A percentile compares a stretch with the other conserved stretches of the same genome.
Evolutionary conservation across 2,113 vertebrate species (phyloP).

Genomic region (Rhinoderma darwinii): DNA sequence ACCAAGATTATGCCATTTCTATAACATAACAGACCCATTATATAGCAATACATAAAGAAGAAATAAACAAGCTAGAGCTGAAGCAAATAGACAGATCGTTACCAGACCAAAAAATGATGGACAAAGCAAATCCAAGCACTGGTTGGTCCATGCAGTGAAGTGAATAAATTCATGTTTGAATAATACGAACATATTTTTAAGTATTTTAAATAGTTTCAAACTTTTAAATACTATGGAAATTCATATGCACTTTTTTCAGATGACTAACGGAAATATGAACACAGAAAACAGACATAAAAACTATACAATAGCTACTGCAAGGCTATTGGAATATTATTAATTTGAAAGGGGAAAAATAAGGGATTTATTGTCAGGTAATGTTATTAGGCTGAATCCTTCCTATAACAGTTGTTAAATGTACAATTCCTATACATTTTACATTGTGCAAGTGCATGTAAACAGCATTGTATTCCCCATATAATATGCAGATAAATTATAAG

Average conservation of each 20-base stretch:
- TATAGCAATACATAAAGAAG: not conserved
- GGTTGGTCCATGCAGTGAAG: not conserved
- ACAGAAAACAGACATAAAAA: not conserved
- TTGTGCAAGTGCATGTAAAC: not conserved
- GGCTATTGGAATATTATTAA: not conserved
- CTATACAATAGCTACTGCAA: not conserved
- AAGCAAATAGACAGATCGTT: not conserved
- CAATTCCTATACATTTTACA: not conserved
- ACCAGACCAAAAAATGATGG: not conserved
- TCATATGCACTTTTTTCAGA: not conserved
- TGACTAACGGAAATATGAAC: not conserved
- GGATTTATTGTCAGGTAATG: not conserved
- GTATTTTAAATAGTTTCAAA: not conserved
- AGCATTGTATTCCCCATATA: not conserved
- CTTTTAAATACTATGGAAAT: not conserved
- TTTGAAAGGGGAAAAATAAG: not conserved
- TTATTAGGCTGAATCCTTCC: not conserved
- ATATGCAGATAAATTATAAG: not conserved
- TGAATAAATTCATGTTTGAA: not conserved
- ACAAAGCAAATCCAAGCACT: not conserved
- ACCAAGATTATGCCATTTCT: not conserved
- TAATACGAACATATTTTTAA: not conserved
- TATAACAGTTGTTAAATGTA: not conserved
- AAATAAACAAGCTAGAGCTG: not conserved
- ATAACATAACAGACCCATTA: not conserved